These are phyloP conservation scores for Plebejus melissa DNA, from an alignment of 2,888 invertebrate species.

Conservation along the genomic window DNA sequence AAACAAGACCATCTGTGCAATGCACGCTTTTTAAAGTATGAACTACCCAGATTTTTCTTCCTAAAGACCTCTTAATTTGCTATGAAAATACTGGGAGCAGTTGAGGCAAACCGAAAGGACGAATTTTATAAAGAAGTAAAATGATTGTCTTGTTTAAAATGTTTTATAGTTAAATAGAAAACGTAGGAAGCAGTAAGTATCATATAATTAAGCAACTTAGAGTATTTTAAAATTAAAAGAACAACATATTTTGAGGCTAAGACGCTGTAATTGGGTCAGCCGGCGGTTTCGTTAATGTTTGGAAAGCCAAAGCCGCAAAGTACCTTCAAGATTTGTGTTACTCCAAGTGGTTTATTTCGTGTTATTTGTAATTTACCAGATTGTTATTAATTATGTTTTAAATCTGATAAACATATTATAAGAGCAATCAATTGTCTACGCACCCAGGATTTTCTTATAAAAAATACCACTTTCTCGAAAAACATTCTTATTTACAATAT, in stretches of 20 bases:
- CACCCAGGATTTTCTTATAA: background rate
- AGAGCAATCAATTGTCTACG: background rate
- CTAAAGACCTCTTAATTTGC: too few species aligned
- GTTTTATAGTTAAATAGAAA: too few species aligned
- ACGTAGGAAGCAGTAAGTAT: too few species aligned
- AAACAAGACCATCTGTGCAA: too few species aligned
- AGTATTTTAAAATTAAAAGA: background rate
- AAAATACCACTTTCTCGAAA: too few species aligned
- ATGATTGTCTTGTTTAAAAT: too few species aligned
- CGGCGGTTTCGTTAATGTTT: conserved; percentile 17
- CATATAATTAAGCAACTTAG: background rate
- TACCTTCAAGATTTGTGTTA: conserved; percentile 17
- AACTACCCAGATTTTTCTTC: too few species aligned
- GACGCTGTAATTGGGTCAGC: conserved; percentile 16
- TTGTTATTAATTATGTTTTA: background rate
- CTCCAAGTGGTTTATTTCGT: background rate
- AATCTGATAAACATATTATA: background rate
- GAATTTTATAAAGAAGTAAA: too few species aligned
- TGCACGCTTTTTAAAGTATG: too few species aligned
- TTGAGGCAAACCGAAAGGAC: too few species aligned
- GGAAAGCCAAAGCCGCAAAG: conserved; percentile 14
- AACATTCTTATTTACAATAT: too few species aligned
- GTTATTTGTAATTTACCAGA: background rate
- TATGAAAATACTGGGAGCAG: too few species aligned
- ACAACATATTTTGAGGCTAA: conserved; percentile 16